These are phyloP conservation scores for Siderastrea siderea DNA, from an alignment of 92 coral and sea anemone species.

Conservation along the genomic window DNA sequence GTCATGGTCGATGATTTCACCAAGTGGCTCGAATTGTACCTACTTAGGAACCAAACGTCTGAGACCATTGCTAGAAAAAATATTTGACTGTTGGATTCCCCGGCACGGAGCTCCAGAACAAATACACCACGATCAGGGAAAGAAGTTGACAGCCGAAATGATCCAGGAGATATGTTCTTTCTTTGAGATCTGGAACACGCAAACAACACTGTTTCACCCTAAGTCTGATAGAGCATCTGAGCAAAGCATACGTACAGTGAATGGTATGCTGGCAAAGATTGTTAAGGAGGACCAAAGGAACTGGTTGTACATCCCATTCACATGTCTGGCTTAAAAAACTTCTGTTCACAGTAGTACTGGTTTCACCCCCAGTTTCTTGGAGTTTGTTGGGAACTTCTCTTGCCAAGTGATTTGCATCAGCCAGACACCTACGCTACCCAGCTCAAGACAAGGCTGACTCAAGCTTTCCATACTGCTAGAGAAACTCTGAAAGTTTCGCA, in stretches of 20 bases:
- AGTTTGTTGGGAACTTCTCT: conserved; percentile 46
- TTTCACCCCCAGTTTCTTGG: conserved; percentile 17
- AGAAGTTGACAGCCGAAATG: conserved; percentile 26
- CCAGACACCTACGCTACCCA: conserved; percentile 14
- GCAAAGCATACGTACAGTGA: conserved; percentile 44
- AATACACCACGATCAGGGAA: conserved; percentile 64
- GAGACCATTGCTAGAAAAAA: conserved; percentile 59
- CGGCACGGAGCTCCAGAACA: conserved; percentile 68
- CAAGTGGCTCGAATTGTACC: conserved; percentile 3
- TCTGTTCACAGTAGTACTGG: conserved; percentile 27
- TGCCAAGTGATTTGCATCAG: conserved; percentile 38
- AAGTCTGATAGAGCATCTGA: conserved; percentile 55
- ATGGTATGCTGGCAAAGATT: conserved; percentile 48
- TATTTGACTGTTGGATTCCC: conserved; percentile 50
- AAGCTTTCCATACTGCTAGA: conserved; percentile 29
- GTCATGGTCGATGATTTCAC: conserved; percentile 50
- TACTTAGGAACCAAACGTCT: background rate
- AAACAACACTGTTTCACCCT: conserved; percentile 45
- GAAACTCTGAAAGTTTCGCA: conserved; percentile 44
- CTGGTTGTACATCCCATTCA: conserved; percentile 37
- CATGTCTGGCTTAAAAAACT: conserved; percentile 29
- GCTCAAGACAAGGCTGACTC: conserved; percentile 26
- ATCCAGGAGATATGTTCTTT: conserved; percentile 46
- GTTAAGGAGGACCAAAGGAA: conserved; percentile 46
- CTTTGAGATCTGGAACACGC: conserved; percentile 13